Base-by-base conservation (phyloP, 2,113 vertebrate species). In the Acanthisitta chloris region DNA sequence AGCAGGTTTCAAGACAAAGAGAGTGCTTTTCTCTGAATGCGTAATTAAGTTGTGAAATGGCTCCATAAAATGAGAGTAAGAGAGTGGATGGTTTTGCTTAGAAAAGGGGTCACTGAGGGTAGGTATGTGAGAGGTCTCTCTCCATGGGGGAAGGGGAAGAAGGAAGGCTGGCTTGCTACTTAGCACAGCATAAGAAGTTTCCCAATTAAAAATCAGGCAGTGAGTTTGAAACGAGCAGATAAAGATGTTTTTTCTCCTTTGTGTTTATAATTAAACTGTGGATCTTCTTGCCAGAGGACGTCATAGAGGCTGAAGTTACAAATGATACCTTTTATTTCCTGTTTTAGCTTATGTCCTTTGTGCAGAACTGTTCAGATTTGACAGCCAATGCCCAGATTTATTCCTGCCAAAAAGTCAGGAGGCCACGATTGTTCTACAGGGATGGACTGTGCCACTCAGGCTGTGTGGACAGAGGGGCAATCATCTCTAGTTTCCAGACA, bases 21-120 rank as follows among this genome's bases (percentile, higher is more conserved):
- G 89, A 86, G 88, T 67, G 91, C 92, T 94, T 96, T 86, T 78
- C 95, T 92, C 54, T 17, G 91, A 96, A 96, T 93, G 86, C 43
- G 15, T 96, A 96, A 97, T 96, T 88, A 96, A 94, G 91, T 96
- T 95, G 95, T 90, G 92, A 94, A 96, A 95, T 92, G 94, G 92
- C 59, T 95, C 64, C 92, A 95, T 97, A 97, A 97, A 95, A 93
- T 62, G 88, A 67, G 92, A 95, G 46, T 77, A 66, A 92, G 51
- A 67, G 70, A 88, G 67, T 83, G 79, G 72, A 86, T 83, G 92
- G 38, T 83, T 94, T 64, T 88, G 88, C 92, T 93, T 81, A 66
- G 96, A 88, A 67, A 84, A 88, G 83, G 69, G 86, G 86, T 94
- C 91, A 86, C 72, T 0, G 0, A 92, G 64, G 82, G 88, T 49